A percentile compares a stretch with the other conserved stretches of the same genome.
These are phyloP conservation scores for Hirudinaria manillensis DNA, from an alignment of 2,888 invertebrate species.

Conservation along the genomic window DNA sequence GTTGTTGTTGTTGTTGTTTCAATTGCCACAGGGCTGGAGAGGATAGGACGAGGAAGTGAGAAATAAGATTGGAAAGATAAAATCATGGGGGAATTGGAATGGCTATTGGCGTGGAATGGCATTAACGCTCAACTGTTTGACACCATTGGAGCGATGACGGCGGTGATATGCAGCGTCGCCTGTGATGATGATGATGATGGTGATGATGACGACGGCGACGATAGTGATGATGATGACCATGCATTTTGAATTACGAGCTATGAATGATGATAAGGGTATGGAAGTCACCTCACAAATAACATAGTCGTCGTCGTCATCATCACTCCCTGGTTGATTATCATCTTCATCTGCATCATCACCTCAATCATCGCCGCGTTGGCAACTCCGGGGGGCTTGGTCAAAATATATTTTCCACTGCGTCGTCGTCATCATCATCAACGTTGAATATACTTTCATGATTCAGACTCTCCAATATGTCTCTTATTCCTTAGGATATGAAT, in stretches of 20 bases:
- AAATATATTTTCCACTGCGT: too few species aligned
- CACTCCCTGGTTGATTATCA: background rate
- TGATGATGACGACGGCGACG: conserved; percentile 17
- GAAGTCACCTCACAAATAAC: background rate
- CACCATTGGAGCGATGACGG: background rate
- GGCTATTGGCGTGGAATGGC: background rate
- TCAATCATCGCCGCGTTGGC: background rate
- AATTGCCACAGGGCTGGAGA: background rate
- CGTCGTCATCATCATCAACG: too few species aligned
- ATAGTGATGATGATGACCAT: conserved; percentile 9
- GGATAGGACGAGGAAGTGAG: background rate
- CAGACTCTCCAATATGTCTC: too few species aligned
- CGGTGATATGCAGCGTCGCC: background rate
- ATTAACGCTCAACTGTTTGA: too few species aligned
- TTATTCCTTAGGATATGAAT: too few species aligned
- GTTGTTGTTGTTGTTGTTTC: background rate
- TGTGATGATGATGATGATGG: conserved; percentile 23
- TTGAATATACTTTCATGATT: too few species aligned
- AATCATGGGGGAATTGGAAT: background rate
- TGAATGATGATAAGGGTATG: too few species aligned
- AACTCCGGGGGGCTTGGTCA: too few species aligned
- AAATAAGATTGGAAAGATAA: background rate
- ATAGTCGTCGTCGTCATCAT: background rate
- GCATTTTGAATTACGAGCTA: too few species aligned
- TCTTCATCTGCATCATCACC: too few species aligned